Evolutionary conservation across 2,113 vertebrate genomes (phyloP).

Genomic region (Zapornia atra): DNA sequence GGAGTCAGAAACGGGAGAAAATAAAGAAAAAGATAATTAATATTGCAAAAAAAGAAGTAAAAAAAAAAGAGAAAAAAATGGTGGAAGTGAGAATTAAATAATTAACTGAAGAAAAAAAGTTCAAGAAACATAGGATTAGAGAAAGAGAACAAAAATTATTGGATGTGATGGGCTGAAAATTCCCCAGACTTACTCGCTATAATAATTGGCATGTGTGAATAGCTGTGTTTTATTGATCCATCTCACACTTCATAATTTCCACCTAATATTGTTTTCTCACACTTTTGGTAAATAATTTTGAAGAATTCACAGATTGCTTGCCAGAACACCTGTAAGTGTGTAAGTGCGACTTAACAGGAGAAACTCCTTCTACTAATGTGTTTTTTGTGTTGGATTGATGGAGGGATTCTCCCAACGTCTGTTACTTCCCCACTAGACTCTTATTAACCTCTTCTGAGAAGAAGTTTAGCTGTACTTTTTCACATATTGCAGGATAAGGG

Average conservation of each 20-base stretch:
- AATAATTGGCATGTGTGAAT: not conserved
- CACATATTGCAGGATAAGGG: not conserved
- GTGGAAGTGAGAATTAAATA: not conserved
- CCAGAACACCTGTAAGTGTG: not conserved
- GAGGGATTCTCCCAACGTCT: not conserved
- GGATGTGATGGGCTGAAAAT: not conserved
- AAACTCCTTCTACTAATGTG: not conserved
- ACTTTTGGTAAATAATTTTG: not conserved
- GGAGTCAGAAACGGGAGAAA: not conserved
- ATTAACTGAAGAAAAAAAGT: not conserved
- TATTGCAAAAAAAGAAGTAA: not conserved
- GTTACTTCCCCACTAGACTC: not conserved
- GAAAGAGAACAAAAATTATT: not conserved
- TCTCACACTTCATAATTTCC: not conserved
- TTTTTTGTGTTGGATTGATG: not conserved
- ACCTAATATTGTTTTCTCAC: not conserved
- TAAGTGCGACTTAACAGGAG: not conserved
- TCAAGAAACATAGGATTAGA: not conserved
- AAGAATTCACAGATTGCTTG: not conserved
- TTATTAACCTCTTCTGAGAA: not conserved
- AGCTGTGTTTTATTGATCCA: not conserved
- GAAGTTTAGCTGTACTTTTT: not conserved
- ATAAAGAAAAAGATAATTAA: not conserved
- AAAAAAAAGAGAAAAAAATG: not conserved
- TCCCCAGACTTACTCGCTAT: not conserved